Conservation (phyloP, 2,888 invertebrate genomes). For the Drosophila bunnanda region DNA sequence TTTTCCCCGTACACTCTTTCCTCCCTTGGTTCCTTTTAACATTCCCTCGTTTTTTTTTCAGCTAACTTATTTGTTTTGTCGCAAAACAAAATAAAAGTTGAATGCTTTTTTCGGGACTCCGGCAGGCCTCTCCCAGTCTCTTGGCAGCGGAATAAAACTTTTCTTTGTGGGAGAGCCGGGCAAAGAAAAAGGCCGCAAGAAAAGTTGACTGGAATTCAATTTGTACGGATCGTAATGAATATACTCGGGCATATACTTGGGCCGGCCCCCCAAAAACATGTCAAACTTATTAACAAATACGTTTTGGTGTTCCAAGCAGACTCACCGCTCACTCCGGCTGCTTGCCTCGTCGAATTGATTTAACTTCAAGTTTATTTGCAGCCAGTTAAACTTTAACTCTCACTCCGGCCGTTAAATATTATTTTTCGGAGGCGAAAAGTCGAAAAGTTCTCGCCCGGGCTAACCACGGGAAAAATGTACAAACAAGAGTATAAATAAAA, state of each 20-base stretch:
- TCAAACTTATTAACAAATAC: constrained; percentile 62
- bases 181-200: constrained; percentile 38
- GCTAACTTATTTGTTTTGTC: constrained; percentile 60
- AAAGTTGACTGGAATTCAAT: constrained; percentile 73
- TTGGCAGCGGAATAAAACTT: constrained; percentile 57
- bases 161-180: constrained; percentile 31
- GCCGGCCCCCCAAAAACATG: constrained; percentile 33
- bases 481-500: constrained; percentile 43
- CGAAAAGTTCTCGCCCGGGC: constrained; percentile 29
- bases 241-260: constrained; percentile 29
- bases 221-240: constrained; percentile 56
- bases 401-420: constrained; percentile 45
- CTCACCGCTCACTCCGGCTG: constrained; percentile 49
- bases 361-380: constrained; percentile 43
- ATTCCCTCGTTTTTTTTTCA: constrained; percentile 19
- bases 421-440: constrained; percentile 14
- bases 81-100: constrained; percentile 44
- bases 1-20: too few relatives aligned
- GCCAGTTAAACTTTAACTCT: constrained; percentile 41
- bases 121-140: constrained; percentile 8
- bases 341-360: constrained; percentile 40
- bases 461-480: constrained; percentile 47
- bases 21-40: constrained; percentile 9
- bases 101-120: constrained; percentile 52
- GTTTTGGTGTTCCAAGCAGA: constrained; percentile 25